These are phyloP conservation scores for Pristionchus exspectatus DNA, from an alignment of 2,888 invertebrate genomes.

Conservation along the genomic window DNA sequence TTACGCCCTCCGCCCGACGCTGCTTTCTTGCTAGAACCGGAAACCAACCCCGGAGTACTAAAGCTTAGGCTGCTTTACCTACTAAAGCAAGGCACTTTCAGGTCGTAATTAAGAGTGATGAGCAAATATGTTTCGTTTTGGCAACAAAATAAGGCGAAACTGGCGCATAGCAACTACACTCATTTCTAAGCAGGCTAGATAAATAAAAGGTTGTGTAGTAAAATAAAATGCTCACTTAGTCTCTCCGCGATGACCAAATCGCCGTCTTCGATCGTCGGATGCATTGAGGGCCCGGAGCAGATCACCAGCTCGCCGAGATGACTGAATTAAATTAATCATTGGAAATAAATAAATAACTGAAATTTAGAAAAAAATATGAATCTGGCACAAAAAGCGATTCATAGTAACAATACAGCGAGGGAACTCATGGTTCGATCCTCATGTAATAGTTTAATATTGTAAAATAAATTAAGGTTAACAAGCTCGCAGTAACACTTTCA, in stretches of 20 bases:
- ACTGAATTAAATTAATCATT: background rate
- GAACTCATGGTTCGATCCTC: background rate
- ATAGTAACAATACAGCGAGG: background rate
- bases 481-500: background rate
- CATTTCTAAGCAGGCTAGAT: no score
- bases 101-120: no score
- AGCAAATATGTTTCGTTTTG: no score
- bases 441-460: background rate
- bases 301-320: conserved; percentile 71
- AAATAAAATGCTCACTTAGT: conserved; percentile 61
- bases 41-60: no score
- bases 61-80: no score
- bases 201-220: no score
- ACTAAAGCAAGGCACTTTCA: no score
- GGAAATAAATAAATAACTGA: background rate
- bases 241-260: conserved; percentile 74
- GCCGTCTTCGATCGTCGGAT: conserved; percentile 74
- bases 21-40: no score
- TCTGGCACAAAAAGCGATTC: background rate
- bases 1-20: no score
- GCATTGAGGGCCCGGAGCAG: conserved; percentile 74
- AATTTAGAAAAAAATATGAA: background rate
- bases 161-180: no score
- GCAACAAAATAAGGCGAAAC: no score
- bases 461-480: background rate